Evolutionary conservation across 1,140 invertebrate genomes (phyloP).

Genomic region (Temnothorax curvispinosus): DNA sequence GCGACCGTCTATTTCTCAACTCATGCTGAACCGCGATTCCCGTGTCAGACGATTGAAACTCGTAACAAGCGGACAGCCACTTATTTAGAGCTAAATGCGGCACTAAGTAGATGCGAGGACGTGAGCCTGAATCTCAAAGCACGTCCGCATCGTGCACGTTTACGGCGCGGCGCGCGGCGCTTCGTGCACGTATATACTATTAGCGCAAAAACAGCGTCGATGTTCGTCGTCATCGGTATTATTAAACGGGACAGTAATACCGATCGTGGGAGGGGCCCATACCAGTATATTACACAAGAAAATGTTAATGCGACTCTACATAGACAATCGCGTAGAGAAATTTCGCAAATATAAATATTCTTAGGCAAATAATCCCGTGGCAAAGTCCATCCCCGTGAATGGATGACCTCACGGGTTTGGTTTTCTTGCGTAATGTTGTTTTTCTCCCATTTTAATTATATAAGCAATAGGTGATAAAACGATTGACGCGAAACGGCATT

Average conservation of each 20-base stretch:
- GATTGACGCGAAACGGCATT: constrained; percentile 43
- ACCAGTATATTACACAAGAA: constrained; percentile 35
- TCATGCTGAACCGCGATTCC: constrained; percentile 13
- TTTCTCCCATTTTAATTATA: constrained; percentile 41
- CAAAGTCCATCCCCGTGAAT: constrained; percentile 6
- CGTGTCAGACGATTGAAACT: constrained; percentile 10
- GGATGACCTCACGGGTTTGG: constrained; percentile 38
- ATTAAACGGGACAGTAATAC: constrained; percentile 41
- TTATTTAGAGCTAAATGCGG: constrained; percentile 33
- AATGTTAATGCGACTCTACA: constrained; percentile 28
- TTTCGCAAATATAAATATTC: constrained; percentile 45
- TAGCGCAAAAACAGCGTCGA: background rate
- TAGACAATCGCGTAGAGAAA: constrained; percentile 33
- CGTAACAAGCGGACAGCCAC: background rate
- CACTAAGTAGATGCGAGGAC: constrained; percentile 21
- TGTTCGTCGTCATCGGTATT: constrained; percentile 22
- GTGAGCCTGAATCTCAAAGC: constrained; percentile 6
- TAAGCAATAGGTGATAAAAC: constrained; percentile 60
- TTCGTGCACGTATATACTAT: background rate
- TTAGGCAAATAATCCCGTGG: constrained; percentile 6
- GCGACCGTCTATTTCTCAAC: constrained; percentile 6
- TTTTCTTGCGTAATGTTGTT: constrained; percentile 43
- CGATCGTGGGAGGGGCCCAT: constrained; percentile 10
- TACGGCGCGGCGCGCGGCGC: background rate
- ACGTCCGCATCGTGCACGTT: background rate